A percentile compares a stretch with the other conserved stretches of the same genome.
These are phyloP conservation scores for Sus cebifrons DNA, from an alignment of 2,797 vertebrate genomes.

Conservation along the genomic window DNA sequence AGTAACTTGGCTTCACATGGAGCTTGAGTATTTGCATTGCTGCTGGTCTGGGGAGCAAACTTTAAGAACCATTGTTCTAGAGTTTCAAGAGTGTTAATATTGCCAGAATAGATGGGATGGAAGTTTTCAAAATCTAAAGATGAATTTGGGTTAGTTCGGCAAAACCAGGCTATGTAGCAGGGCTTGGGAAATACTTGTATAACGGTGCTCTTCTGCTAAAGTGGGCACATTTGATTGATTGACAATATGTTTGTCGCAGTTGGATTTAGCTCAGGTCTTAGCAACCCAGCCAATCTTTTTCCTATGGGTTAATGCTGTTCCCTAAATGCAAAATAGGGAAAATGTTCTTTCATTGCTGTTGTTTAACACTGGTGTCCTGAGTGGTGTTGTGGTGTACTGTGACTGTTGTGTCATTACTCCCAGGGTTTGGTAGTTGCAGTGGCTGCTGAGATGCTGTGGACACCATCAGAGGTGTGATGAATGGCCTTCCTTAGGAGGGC, in stretches of 20 bases:
- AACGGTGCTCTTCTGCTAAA: background rate
- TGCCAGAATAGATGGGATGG: background rate
- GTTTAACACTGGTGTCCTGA: background rate
- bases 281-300: conserved; percentile 10
- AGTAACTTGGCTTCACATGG: background rate
- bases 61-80: background rate
- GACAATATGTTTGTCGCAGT: background rate
- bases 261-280: conserved; percentile 33
- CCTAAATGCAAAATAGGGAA: conserved; percentile 28
- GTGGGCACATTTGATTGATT: background rate
- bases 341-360: background rate
- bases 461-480: background rate
- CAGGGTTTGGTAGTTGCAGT: background rate
- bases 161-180: background rate
- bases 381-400: background rate
- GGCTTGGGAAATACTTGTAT: background rate
- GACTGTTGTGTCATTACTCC: background rate
- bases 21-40: background rate
- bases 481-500: background rate
- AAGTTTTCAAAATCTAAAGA: background rate
- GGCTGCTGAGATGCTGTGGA: background rate
- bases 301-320: background rate
- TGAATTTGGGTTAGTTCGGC: background rate
- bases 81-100: background rate
- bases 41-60: too few species aligned